These are phyloP conservation scores for Lysandra coridon DNA, from an alignment of 2,888 invertebrate species.

Conservation along the genomic window DNA sequence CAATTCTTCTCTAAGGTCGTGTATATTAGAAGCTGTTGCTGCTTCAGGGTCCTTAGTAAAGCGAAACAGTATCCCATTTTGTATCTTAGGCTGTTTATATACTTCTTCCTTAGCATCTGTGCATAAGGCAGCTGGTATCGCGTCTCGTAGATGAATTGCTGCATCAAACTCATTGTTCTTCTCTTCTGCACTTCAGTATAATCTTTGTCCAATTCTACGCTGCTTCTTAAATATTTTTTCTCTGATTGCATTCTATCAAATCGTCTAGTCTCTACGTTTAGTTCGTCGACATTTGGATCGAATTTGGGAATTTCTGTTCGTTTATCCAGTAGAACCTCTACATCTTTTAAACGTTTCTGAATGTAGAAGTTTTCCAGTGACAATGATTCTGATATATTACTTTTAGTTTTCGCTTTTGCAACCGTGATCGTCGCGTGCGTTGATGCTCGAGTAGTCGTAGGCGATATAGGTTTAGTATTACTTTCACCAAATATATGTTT, in stretches of 20 bases:
- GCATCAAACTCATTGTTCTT: conserved; percentile 43
- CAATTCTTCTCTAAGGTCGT: conserved; percentile 34
- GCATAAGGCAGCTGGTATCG: conserved; percentile 49
- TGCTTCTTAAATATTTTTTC: not conserved
- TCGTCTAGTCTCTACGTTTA: conserved; percentile 43
- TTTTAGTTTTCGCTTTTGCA: not conserved
- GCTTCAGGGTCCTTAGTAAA: conserved; percentile 45
- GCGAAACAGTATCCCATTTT: conserved; percentile 52
- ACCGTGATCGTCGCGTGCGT: not conserved
- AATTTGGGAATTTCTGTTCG: conserved; percentile 43
- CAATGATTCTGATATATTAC: not conserved
- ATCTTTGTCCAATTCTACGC: not conserved
- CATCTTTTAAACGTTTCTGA: conserved; percentile 35
- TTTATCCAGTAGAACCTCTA: conserved; percentile 40
- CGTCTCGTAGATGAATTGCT: conserved; percentile 52
- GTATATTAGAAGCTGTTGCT: conserved; percentile 46
- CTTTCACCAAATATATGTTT: conserved; percentile 22
- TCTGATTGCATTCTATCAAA: conserved; percentile 41
- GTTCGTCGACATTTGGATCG: conserved; percentile 41
- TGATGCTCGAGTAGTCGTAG: not conserved
- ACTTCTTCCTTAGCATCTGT: conserved; percentile 50
- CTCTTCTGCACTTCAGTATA: conserved; percentile 36
- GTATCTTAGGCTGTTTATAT: conserved; percentile 42
- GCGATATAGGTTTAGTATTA: not conserved
- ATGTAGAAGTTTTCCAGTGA: conserved; percentile 38